These are phyloP conservation scores for Penelope pileata DNA, from an alignment of 2,113 vertebrate genomes.

Conservation along the genomic window DNA sequence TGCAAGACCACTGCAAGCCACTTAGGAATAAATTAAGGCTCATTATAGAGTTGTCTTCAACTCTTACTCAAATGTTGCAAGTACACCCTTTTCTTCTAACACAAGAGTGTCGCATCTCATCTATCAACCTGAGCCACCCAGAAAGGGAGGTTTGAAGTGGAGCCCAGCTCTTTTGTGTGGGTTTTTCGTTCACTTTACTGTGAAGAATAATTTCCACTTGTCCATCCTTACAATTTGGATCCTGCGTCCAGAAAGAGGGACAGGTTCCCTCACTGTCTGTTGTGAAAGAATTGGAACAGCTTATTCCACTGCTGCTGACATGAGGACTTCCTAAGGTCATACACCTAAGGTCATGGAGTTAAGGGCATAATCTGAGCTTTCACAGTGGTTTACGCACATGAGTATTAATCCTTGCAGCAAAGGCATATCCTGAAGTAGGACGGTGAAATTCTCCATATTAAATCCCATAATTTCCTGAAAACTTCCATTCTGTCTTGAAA, in stretches of 20 bases:
- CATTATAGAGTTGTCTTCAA: background rate
- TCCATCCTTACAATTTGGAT: background rate
- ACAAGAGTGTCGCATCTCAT: background rate
- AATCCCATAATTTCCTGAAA: background rate
- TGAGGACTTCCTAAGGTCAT: background rate
- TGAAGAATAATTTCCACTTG: background rate
- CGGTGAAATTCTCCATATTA: background rate
- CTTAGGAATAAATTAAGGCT: background rate
- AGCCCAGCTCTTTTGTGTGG: background rate
- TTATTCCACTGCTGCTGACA: background rate
- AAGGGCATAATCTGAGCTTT: constrained; percentile 7
- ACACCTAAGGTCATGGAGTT: background rate
- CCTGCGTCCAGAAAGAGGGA: background rate
- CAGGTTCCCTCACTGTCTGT: background rate
- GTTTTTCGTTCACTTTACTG: background rate
- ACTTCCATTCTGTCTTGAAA: background rate
- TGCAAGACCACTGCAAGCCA: background rate
- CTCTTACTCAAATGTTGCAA: background rate
- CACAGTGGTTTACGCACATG: background rate
- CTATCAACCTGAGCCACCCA: background rate
- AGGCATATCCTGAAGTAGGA: background rate
- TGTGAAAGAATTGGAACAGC: background rate
- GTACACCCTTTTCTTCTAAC: background rate
- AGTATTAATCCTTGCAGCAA: background rate
- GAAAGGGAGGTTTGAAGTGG: background rate